Conservation (phyloP, 2,797 vertebrate species). For the Pipistrellus nathusii region DNA sequence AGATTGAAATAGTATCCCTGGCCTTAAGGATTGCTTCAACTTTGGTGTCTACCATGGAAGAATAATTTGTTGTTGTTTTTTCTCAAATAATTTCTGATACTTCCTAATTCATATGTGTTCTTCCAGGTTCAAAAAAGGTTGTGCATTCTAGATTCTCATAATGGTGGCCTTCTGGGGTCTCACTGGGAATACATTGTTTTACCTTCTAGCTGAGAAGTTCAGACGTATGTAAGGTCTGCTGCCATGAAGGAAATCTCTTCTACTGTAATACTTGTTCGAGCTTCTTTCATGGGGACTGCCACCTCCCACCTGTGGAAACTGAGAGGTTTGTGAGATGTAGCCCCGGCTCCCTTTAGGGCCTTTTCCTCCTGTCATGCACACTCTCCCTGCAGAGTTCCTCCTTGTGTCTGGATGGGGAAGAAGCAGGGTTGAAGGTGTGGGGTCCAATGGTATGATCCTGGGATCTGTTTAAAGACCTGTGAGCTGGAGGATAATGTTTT, state of each 20-base stretch:
- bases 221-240: slow-evolving; percentile 65
- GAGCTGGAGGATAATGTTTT: neutral
- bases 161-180: neutral
- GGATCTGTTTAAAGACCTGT: neutral
- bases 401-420: neutral
- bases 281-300: slow-evolving; percentile 73
- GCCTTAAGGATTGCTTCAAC: neutral
- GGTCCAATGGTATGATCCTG: neutral
- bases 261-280: slow-evolving; percentile 73
- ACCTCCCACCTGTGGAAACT: slow-evolving; percentile 43
- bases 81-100: neutral
- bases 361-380: neutral
- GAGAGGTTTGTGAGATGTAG: slow-evolving; percentile 50
- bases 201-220: slow-evolving; percentile 54
- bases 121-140: neutral
- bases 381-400: neutral
- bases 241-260: neutral
- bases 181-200: neutral
- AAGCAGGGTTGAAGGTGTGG: neutral
- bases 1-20: neutral
- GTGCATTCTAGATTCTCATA: neutral
- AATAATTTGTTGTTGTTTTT: neutral
- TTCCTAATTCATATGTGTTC: neutral
- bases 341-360: neutral
- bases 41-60: neutral